phyloP scores from a whole-genome alignment of 2,797 vertebrate genomes.

The Taenioides sp. region DNA sequence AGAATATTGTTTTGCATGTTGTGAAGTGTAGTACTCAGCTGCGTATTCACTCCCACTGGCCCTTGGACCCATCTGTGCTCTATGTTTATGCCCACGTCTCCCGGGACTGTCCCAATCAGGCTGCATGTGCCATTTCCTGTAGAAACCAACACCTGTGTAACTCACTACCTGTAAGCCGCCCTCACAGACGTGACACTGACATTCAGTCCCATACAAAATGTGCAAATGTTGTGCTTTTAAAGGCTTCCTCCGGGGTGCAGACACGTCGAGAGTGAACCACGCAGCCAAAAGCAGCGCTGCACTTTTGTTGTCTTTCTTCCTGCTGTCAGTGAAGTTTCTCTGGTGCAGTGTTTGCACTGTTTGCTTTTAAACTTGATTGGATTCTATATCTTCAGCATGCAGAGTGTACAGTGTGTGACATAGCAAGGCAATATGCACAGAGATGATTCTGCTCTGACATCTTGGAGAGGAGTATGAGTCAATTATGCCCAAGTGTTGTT shows the following conservation, averaged over 20 bases:
- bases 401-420: constrained; percentile 72
- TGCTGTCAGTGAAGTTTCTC: constrained; percentile 66
- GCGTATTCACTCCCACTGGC: constrained; percentile 80
- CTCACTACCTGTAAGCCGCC: constrained; percentile 78
- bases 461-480: constrained; percentile 80
- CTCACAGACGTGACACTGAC: constrained; percentile 67
- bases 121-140: constrained; percentile 79
- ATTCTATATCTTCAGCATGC: constrained; percentile 75
- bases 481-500: constrained; percentile 83
- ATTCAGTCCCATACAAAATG: constrained; percentile 65
- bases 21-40: constrained; percentile 79
- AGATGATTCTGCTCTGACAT: constrained; percentile 78
- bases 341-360: constrained; percentile 50
- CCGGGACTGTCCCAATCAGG: constrained; percentile 74
- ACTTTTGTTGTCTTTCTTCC: constrained; percentile 19
- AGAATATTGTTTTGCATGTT: constrained; percentile 79
- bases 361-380: constrained; percentile 77
- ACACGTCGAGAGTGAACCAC: constrained; percentile 50
- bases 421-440: constrained; percentile 75
- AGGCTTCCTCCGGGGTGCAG: constrained; percentile 64
- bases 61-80: constrained; percentile 80
- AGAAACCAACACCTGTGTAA: constrained; percentile 80
- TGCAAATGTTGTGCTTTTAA: constrained; percentile 71
- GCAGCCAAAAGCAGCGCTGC: constrained; percentile 60
- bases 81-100: constrained; percentile 74